phyloP scores from a whole-genome alignment of 1,140 invertebrate species.

The Arctopsyche grandis region DNA sequence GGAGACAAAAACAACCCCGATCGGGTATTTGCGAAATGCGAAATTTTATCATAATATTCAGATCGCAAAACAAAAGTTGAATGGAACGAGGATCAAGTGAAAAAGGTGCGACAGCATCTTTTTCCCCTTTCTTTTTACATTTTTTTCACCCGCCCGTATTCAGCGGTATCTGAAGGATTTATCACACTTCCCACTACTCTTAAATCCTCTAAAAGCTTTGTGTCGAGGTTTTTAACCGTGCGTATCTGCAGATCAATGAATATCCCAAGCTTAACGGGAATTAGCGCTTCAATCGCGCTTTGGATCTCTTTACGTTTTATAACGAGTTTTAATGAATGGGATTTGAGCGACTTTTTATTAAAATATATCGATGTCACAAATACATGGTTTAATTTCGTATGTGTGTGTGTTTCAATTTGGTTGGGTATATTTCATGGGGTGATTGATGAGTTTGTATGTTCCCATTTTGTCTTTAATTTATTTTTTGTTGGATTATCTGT shows the following conservation, averaged over 20 bases:
- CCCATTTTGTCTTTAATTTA: not conserved
- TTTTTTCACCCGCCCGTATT: not conserved
- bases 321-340: too few species aligned
- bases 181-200: not conserved
- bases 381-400: too few species aligned
- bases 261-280: not conserved
- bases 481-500: not conserved
- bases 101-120: not conserved
- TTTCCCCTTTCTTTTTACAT: not conserved
- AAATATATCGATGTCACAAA: too few species aligned
- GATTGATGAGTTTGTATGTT: too few species aligned
- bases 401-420: too few species aligned
- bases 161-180: slow-evolving; percentile 11
- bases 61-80: slow-evolving; percentile 16
- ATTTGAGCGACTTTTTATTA: too few species aligned
- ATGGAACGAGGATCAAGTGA: slow-evolving; percentile 12
- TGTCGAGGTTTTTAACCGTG: not conserved
- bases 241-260: slow-evolving; percentile 2
- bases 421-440: too few species aligned
- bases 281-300: not conserved
- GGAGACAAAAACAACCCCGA: not conserved
- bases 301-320: too few species aligned
- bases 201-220: not conserved
- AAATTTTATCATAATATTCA: not conserved
- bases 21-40: not conserved